Evolutionary conservation across 2,113 vertebrate species (phyloP), one percentile per base, ranked within the genome.

Genomic region (Capra hircus): DNA sequence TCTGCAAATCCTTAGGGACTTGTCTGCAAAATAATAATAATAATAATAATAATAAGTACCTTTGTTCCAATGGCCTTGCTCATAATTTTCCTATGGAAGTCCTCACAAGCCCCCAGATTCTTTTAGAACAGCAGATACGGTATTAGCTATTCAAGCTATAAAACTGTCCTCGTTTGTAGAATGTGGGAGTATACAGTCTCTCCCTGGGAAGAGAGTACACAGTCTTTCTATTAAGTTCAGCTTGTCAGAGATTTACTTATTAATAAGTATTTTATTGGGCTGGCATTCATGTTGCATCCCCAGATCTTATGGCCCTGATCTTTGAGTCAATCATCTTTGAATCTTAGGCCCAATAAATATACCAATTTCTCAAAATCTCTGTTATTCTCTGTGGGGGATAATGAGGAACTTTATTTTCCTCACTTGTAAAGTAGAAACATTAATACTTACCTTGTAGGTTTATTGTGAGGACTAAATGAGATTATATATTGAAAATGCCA

Each of bases 81-180:
- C 67, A 64, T 67, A 94, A 77, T 85, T 85, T 80, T 96, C 48
- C 36, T 87, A 45, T 64, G 36, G 60, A 95, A 83, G 13, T 87
- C 36, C n/a, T 53, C 36, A 71, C 30, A 91, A 60, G 6, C 8
- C 6, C 83, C 50, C 55, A 83, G 40, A 60, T 91, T 62, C 27
- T 83, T 90, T 96, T 77, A 93, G 62, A 59, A 62, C 21, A 87
- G 30, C 33, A 93, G 23, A 77, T 84, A 84, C 1, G 84, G 6
- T 87, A 83, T 87, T 92, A 57, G 23, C n/a, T 93, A 86, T 45
- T 96, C 40, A 64, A 33, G 7, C 62, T 93, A 16, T 17, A 89
- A 98, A 96, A 78, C 23, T 78, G 8, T 89, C 15, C 78, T 85
- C 81, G 86, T 94, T 40, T 90, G 13, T 88, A 91, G 33, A 84